Percentiles rank a stretch among this genome's conserved stretches.
Evolutionary conservation across 2,888 invertebrate genomes (phyloP).

Genomic region (Aporophyla nigra): DNA sequence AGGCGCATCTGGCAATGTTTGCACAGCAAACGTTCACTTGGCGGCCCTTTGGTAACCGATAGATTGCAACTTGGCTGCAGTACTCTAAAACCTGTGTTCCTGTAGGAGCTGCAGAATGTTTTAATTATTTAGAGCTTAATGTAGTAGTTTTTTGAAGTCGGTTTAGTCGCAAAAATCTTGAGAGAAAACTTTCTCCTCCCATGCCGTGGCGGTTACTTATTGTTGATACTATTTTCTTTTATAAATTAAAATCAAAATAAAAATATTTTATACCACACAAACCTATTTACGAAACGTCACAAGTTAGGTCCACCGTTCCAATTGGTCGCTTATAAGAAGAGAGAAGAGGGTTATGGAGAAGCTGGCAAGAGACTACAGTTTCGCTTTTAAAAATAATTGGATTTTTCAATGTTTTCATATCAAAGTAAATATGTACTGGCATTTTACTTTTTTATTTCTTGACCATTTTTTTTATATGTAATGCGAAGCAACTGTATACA

Average conservation of each 20-base stretch:
- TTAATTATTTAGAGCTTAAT: not conserved
- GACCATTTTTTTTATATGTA: not conserved
- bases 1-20: conserved; percentile 74
- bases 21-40: conserved; percentile 74
- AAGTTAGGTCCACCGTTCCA: not conserved
- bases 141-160: not conserved
- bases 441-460: not conserved
- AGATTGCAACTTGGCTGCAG: conserved; percentile 70
- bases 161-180: not conserved
- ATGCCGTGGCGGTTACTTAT: not conserved
- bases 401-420: too few species aligned
- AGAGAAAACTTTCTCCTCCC: not conserved
- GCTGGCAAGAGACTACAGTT: too few species aligned
- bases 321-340: not conserved
- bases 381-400: too few species aligned
- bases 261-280: not conserved
- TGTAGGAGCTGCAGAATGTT: conserved; percentile 42
- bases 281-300: not conserved
- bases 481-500: not conserved
- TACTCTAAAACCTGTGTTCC: conserved; percentile 32
- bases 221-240: not conserved
- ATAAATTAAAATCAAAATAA: not conserved
- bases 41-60: conserved; percentile 76
- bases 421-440: not conserved
- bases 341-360: not conserved